Evolutionary conservation across 2,888 invertebrate genomes (phyloP), one percentile per base, ranked within the genome.

Genomic region (Drosophila mayaguana): DNA sequence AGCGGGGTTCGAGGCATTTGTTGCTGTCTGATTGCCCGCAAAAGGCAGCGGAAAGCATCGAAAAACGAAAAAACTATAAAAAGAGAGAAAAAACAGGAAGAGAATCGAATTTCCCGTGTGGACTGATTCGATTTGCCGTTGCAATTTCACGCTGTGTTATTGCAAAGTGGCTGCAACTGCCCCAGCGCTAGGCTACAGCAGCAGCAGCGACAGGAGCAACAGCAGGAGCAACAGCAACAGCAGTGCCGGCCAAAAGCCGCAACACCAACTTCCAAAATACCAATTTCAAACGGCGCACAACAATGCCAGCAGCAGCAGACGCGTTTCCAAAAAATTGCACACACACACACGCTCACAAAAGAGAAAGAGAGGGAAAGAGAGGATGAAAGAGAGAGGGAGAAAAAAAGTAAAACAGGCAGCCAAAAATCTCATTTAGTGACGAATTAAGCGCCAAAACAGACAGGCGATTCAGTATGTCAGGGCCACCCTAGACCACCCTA

Each of bases 121-220:
- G 91, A 89, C 89, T 92, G 91, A 91, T 91, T 91, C 91, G 92
- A 92, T 91, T 91, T 92, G 88, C 90, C 91, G 91, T 87, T 92
- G 92, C 91, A 92, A 91, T 91, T 91, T 91, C 92, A 92, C 92
- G 92, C 91, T 91, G 86, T 91, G 90, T 88, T 88, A 89, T 90
- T 90, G 90, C 88, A 90, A 88, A 88, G 87, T 88, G 87, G 87
- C 90, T 89, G 90, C 86, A 84, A 81, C 84, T 80, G 90, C 78
- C 78, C 72, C 51, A 43, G 42, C 56, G 25, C 16, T 38, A 63
- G 32, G 32, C 22, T 1, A 50, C 22, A 63, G 34, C 62, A 50
- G 38, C 46, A 60, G 38, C 72, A 64, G 1, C 28, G 7, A 2
- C 43, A 16, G 20, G 8, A 32, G 8, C 42, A 67, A 62, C 14